Percentiles rank a stretch among this genome's conserved stretches.
These are phyloP conservation scores for Nymphicus hollandicus DNA, from an alignment of 2,113 vertebrate species.

Conservation along the genomic window DNA sequence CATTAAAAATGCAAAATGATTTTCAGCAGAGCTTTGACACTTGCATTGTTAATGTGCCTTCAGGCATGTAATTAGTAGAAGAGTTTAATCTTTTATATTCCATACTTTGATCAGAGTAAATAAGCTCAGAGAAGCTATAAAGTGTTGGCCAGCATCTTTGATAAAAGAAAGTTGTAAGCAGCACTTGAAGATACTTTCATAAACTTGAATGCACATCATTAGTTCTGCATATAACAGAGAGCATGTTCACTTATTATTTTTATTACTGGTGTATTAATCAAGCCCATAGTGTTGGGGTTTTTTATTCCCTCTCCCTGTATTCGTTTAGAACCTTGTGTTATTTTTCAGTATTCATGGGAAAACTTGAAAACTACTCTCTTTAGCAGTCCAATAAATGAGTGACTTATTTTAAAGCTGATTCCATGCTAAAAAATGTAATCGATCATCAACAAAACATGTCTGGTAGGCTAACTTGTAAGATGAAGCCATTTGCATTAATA, in stretches of 20 bases:
- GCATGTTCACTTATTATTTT: background rate
- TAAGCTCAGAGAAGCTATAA: slow-evolving; percentile 73
- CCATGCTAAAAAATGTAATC: background rate
- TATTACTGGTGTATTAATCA: background rate
- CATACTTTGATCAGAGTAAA: slow-evolving; percentile 78
- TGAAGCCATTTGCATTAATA: background rate
- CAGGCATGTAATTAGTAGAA: slow-evolving; percentile 83
- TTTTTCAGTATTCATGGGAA: background rate
- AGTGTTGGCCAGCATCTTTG: slow-evolving; percentile 78
- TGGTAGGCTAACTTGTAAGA: background rate
- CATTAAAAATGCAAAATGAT: slow-evolving; percentile 80
- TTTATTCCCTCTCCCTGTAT: background rate
- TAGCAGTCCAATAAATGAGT: background rate
- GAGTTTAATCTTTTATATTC: slow-evolving; percentile 84
- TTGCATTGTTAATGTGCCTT: slow-evolving; percentile 84
- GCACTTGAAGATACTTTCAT: slow-evolving; percentile 58
- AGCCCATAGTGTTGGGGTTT: background rate
- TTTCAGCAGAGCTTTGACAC: slow-evolving; percentile 78
- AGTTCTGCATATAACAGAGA: slow-evolving; percentile 41
- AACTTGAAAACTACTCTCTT: background rate
- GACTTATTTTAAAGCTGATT: background rate
- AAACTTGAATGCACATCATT: slow-evolving; percentile 58
- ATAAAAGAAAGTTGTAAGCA: slow-evolving; percentile 68
- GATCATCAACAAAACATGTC: background rate
- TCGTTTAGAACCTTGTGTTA: background rate